Conservation (phyloP, 2,888 invertebrate species). For the Poecilus cupreus region DNA sequence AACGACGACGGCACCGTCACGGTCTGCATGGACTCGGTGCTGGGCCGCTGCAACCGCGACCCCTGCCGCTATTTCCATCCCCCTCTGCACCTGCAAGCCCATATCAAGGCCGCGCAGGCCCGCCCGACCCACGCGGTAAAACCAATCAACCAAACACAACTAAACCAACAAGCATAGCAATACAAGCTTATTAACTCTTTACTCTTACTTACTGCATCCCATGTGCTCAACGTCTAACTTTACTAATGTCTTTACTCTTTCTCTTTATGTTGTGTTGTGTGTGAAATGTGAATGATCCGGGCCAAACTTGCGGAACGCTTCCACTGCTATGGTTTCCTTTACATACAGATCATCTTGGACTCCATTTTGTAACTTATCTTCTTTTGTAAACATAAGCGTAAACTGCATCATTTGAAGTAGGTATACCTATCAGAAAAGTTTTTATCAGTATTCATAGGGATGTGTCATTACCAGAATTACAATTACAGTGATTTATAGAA, state of each 20-base stretch:
- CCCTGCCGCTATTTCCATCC: constrained; percentile 99
- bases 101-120: constrained; percentile 98
- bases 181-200: too few relatives aligned
- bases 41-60: constrained; percentile 99
- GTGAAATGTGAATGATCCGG: not conserved
- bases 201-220: constrained; percentile 75
- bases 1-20: constrained; percentile 99
- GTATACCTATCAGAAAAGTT: too few relatives aligned
- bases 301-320: not conserved
- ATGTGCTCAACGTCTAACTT: constrained; percentile 63
- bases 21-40: constrained; percentile 99
- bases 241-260: constrained; percentile 60
- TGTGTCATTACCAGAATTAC: too few relatives aligned
- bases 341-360: not conserved
- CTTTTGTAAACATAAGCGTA: too few relatives aligned
- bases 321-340: not conserved
- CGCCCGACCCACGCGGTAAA: constrained; percentile 87
- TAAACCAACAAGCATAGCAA: not conserved
- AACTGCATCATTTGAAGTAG: too few relatives aligned
- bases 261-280: constrained; percentile 9
- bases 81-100: constrained; percentile 99
- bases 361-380: too few relatives aligned
- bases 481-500: too few relatives aligned
- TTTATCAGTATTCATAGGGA: too few relatives aligned
- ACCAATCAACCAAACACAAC: not conserved